phyloP scores from a whole-genome alignment of 2,888 invertebrate species.

The Seira sanloemensis region DNA sequence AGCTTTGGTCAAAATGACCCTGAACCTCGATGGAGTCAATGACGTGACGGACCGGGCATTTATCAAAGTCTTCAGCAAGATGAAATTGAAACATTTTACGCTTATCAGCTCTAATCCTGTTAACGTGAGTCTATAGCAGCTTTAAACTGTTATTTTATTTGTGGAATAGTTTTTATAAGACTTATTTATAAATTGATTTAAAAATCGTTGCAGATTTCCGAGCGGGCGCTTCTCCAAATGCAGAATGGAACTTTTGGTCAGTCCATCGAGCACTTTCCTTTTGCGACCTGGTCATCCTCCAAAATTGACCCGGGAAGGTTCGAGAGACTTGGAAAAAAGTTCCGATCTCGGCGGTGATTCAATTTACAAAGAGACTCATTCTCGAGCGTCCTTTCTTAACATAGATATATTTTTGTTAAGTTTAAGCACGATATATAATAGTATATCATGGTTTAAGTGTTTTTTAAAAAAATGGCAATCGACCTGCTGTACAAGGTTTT shows the following conservation, averaged over 20 bases:
- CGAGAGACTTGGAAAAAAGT: conserved; percentile 21
- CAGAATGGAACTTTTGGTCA: conserved; percentile 14
- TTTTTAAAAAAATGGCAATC: too few relatives aligned
- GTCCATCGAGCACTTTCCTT: conserved; percentile 35
- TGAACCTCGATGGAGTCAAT: conserved; percentile 17
- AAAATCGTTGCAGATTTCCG: conserved; percentile 32
- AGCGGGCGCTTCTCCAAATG: conserved; percentile 20
- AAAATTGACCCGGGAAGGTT: conserved; percentile 18
- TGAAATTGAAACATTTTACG: conserved; percentile 21
- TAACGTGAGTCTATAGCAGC: not conserved
- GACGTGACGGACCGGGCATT: conserved; percentile 24
- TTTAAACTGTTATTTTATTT: not conserved
- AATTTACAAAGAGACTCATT: too few relatives aligned
- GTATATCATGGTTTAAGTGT: too few relatives aligned
- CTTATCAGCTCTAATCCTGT: conserved; percentile 8
- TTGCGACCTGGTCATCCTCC: conserved; percentile 25
- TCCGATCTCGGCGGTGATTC: conserved; percentile 22
- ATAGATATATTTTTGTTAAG: too few relatives aligned
- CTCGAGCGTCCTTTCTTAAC: too few relatives aligned
- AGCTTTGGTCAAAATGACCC: conserved; percentile 41
- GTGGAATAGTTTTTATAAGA: not conserved
- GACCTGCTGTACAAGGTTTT: too few relatives aligned
- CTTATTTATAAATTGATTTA: not conserved
- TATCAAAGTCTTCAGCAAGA: conserved; percentile 29
- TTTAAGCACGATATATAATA: too few relatives aligned